Evolutionary conservation across 2,113 vertebrate species (phyloP), one percentile per base, ranked within the genome.

Genomic region (Lepus timidus): DNA sequence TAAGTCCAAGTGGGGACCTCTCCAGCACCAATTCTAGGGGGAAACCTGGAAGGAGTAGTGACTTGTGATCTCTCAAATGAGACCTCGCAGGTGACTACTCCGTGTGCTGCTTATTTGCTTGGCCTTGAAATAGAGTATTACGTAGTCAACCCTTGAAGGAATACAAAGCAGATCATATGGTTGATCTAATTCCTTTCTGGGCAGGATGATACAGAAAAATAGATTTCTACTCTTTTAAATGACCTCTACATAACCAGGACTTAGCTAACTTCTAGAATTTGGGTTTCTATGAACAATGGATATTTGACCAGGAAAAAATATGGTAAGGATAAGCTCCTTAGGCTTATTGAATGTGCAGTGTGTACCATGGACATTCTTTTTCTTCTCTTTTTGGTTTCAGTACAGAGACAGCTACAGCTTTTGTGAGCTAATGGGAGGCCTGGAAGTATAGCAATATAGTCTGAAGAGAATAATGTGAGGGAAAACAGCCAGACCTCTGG

Each of bases 271-370:
- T 31, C 65, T 93, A 33, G 33, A 61, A 90, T 93, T 81, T 86
- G 78, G 62, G 6, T 85, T 76, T 87, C 81, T 95, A 83, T 96
- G 49, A 81, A 90, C 64, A 90, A 85, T 79, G 51, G n/a, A 33
- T 78, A 64, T 91, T 75, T 93, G 36, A 85, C 20, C 36, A 76
- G 76, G 82, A 65, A 84, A 61, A 65, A 93, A 36, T 58, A 64
- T 49, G 12, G 51, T 33, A 85, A 82, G 16, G 70, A 36, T 78
- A 70, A 79, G 51, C 49, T 70, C 51, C 22, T 14, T 27, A 27
- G 74, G 22, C 33, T 52, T 87, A 20, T 70, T 93, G n/a, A 61
- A 68, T 36, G n/a, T 82, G 2, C 49, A 52, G 3, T 20, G 1
- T 12, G 76, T 79, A 51, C 31, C 11, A 29, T 27, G n/a, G 29